Evolutionary conservation across 1,140 invertebrate genomes (phyloP).

Genomic region (Sarcophaga bullata): DNA sequence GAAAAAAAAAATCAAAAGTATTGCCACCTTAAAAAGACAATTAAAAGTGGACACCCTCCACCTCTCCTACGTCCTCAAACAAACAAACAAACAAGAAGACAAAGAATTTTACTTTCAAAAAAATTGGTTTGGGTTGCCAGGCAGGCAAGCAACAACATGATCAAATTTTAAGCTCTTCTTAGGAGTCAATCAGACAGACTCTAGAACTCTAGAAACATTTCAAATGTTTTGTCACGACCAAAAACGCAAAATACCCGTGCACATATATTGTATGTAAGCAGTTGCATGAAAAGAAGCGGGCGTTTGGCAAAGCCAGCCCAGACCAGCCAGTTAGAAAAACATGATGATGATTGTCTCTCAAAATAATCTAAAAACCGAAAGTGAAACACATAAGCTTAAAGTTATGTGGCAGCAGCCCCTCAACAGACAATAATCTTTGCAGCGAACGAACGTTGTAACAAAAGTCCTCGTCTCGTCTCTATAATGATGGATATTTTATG

Average conservation of each 20-base stretch:
- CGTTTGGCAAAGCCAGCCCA: neutral
- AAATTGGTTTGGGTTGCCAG: too few relatives aligned
- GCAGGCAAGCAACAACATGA: neutral
- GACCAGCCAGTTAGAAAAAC: neutral
- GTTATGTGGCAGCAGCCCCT: neutral
- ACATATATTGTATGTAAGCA: too few relatives aligned
- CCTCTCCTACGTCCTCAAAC: neutral
- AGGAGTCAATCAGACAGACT: neutral
- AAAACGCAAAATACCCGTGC: neutral
- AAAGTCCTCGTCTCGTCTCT: too few relatives aligned
- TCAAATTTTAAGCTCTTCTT: constrained; percentile 13
- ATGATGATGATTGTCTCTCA: neutral
- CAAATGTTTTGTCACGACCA: constrained; percentile 18
- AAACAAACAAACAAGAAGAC: too few relatives aligned
- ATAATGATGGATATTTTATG: too few relatives aligned
- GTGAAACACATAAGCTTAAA: neutral
- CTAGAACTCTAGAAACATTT: neutral
- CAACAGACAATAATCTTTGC: neutral
- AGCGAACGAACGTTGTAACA: neutral
- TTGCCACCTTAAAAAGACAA: constrained; percentile 13
- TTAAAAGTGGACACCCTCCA: neutral
- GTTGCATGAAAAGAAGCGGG: neutral
- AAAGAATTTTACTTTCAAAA: too few relatives aligned
- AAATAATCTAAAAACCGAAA: neutral
- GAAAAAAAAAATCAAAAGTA: neutral